Evolutionary conservation across 2,888 invertebrate species (phyloP), one percentile per base, ranked within the genome.

Genomic region (Brachylomia viminalis): DNA sequence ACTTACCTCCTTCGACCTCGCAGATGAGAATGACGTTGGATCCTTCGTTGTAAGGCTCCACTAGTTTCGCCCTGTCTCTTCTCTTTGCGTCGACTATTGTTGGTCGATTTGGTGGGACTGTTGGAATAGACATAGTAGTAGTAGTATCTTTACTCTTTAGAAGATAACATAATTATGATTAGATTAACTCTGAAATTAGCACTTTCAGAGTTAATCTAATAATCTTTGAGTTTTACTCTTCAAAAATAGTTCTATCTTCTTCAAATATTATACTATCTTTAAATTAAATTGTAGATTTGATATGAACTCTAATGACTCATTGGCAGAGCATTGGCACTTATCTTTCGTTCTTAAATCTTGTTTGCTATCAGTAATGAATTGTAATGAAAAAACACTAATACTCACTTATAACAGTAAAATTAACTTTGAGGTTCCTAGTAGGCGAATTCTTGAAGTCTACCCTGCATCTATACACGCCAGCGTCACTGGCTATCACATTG

Each of bases 361-460:
- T 27, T 58, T 17, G 27, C 15, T 27, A 27, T 27, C 56, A 15
- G 15, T 56, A 27, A 27, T 1, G 1, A 27, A 56, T 17, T 15
- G 54, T n/a, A n/a, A 33, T n/a, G 0, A 17, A 38, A 27, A 5
- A 27, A 27, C 27, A 7, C 1, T 6, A 59, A 73, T 87, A 98
- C 98, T 98, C 96, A 99, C 99, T 98, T 95, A 99, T 98, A 90
- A 99, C 98, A 91, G 98, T 98, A 92, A 99, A 97, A 96, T 98
- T 98, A 95, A 99, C 98, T 97, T 98, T 98, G 90, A 98, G 97
- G 95, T 99, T 98, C 88, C 98, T 97, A 45, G 99, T 99, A 5
- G 98, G 98, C 30, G 98, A 98, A 92, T 98, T 98, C 93, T 98
- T 98, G 96, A 99, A 99, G 96, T 99, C 99, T 62, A 99, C 98